Conservation (phyloP, 2,797 vertebrate species). For the Tympanoctomys barrerae region DNA sequence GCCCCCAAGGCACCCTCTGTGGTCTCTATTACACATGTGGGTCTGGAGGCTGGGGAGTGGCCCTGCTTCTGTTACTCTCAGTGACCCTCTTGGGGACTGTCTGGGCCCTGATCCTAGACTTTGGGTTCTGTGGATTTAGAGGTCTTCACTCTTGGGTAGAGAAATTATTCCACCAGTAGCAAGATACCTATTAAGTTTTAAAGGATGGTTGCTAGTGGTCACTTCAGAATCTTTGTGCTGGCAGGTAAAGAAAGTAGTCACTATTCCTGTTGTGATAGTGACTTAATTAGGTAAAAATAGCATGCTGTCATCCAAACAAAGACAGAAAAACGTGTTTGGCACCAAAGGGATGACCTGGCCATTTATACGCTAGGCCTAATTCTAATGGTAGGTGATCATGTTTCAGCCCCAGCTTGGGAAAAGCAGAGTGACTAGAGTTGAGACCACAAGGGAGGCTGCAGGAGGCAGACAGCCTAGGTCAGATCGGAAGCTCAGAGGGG, state of each 20-base stretch:
- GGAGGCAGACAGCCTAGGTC: background rate
- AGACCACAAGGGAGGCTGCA: background rate
- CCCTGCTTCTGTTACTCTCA: accelerated
- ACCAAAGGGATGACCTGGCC: background rate
- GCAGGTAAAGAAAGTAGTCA: background rate
- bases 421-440: background rate
- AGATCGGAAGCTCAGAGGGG: background rate
- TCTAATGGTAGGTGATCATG: background rate
- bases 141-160: background rate
- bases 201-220: background rate
- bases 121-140: background rate
- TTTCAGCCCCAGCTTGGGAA: background rate
- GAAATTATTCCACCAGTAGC: background rate
- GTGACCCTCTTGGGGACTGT: background rate
- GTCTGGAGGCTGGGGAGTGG: background rate
- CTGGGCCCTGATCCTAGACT: background rate
- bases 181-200: background rate
- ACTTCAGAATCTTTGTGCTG: background rate
- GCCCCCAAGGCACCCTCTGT: background rate
- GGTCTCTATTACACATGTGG: background rate
- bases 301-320: background rate
- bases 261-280: background rate
- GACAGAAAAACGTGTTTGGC: background rate
- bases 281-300: background rate
- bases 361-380: background rate